Evolutionary conservation across 2,888 invertebrate genomes (phyloP).

Genomic region (Nowickia ferox): DNA sequence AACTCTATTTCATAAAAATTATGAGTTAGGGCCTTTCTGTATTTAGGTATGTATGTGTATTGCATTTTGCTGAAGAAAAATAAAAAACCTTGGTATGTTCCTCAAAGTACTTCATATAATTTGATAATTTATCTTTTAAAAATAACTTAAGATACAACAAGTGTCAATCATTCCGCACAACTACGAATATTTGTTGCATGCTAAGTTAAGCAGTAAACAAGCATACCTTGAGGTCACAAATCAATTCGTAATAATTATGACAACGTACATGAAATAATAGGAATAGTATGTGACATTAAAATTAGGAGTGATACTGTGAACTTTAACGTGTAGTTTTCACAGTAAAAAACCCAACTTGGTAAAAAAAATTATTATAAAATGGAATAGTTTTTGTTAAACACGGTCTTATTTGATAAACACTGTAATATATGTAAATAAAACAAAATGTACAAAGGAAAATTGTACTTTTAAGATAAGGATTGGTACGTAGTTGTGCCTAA

Average conservation of each 20-base stretch:
- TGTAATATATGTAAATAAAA: too few species aligned
- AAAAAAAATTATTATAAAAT: too few species aligned
- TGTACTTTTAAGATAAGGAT: too few species aligned
- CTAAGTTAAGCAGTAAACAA: constrained; percentile 46
- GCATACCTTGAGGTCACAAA: constrained; percentile 55
- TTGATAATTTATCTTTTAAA: constrained; percentile 39
- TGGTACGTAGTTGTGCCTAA: too few species aligned
- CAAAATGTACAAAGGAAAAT: too few species aligned
- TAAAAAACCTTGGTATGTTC: too few species aligned
- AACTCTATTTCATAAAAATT: too few species aligned
- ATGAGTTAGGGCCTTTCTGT: too few species aligned
- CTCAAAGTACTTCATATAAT: neutral
- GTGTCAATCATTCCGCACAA: neutral
- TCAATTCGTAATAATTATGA: constrained; percentile 63
- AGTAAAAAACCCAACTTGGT: neutral
- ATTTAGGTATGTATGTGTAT: too few species aligned
- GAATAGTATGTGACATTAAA: neutral
- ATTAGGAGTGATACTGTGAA: neutral
- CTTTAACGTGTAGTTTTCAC: neutral
- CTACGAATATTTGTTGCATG: constrained; percentile 27
- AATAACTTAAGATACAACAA: neutral
- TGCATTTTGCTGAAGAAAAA: too few species aligned
- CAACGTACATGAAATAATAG: constrained; percentile 1
- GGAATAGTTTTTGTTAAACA: neutral
- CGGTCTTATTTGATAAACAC: too few species aligned